phyloP scores from a whole-genome alignment of 2,888 invertebrate species.

The Agapostemon virescens region DNA sequence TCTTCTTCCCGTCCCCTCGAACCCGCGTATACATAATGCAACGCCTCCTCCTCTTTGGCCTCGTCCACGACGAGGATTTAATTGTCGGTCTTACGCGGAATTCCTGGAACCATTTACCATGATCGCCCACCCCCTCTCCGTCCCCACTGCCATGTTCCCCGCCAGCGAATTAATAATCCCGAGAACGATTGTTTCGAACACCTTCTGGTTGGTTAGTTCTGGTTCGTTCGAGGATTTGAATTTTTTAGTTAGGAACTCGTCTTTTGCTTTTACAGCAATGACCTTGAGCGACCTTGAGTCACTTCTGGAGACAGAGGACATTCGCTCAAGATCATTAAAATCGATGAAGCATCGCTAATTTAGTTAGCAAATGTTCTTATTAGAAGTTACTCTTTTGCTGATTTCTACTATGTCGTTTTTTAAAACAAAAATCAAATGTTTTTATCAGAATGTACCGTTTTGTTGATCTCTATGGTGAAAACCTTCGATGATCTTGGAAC shows the following conservation, averaged over 20 bases:
- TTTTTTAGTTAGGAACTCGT: neutral
- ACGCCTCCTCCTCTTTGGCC: conserved; percentile 43
- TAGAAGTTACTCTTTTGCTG: no score
- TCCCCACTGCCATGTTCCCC: no score
- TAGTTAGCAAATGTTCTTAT: no score
- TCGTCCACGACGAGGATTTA: conserved; percentile 61
- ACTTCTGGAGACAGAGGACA: neutral
- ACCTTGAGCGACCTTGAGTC: neutral
- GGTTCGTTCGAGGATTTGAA: neutral
- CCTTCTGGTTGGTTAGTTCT: neutral
- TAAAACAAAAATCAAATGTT: no score
- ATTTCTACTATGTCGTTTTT: no score
- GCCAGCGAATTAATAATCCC: conserved; percentile 35
- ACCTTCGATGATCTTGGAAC: no score
- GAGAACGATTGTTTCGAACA: neutral
- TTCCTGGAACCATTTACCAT: conserved; percentile 50
- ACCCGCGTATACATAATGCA: conserved; percentile 68
- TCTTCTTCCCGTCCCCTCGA: conserved; percentile 23
- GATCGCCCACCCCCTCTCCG: conserved; percentile 2
- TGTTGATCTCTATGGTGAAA: no score
- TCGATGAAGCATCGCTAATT: no score
- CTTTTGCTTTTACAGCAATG: neutral
- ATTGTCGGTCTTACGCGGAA: conserved; percentile 62
- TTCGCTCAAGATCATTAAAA: no score
- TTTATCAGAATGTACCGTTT: no score